Conservation (phyloP, 2,797 vertebrate genomes). For the Monodelphis domestica region DNA sequence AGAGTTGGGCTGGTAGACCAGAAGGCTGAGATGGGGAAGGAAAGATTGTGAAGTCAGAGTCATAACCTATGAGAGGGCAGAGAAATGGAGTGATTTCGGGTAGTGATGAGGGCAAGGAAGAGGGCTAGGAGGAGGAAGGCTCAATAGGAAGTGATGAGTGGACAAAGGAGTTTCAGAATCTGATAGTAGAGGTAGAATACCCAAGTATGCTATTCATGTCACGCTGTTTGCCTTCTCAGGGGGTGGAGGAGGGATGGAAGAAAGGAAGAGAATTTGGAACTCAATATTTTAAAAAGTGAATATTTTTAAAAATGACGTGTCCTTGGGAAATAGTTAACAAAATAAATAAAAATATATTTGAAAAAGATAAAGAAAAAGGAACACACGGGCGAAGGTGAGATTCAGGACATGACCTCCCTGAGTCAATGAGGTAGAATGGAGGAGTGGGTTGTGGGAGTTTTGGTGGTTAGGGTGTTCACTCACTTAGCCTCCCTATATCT, state of each 20-base stretch:
- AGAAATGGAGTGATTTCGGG: not conserved
- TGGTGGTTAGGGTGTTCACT: not conserved
- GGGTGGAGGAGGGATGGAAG: too few species aligned
- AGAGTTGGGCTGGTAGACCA: not conserved
- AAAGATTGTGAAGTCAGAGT: not conserved
- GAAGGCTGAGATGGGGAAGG: not conserved
- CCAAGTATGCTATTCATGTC: too few species aligned
- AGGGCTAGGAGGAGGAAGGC: not conserved
- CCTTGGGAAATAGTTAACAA: too few species aligned
- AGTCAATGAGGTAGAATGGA: not conserved
- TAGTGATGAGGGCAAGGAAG: not conserved
- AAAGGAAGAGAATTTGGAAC: too few species aligned
- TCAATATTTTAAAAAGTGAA: too few species aligned
- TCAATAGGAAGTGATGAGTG: not conserved
- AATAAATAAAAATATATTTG: too few species aligned
- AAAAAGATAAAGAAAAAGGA: too few species aligned
- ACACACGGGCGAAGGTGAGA: not conserved
- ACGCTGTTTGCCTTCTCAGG: too few species aligned
- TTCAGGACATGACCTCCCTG: not conserved
- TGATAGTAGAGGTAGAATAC: not conserved
- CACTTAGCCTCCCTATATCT: not conserved
- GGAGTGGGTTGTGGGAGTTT: not conserved
- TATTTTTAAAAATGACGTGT: too few species aligned
- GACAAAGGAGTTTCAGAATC: not conserved
- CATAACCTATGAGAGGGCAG: not conserved